phyloP scores from a whole-genome alignment of 2,113 vertebrate genomes.

The Psittacus erithacus region DNA sequence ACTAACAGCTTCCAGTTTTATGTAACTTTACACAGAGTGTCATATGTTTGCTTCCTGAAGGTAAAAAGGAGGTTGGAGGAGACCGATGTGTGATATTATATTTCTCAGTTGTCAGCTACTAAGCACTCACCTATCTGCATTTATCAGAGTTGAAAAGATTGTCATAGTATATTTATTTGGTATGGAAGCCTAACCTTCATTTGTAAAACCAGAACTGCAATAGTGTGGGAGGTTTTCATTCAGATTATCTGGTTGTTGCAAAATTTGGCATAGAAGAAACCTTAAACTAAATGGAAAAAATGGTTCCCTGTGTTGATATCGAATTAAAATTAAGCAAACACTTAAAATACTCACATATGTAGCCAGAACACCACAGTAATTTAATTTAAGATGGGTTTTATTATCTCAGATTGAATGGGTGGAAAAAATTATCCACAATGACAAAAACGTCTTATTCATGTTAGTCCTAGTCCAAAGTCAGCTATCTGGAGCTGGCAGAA shows the following conservation, averaged over 20 bases:
- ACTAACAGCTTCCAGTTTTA: not conserved
- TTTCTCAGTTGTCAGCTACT: not conserved
- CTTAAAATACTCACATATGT: not conserved
- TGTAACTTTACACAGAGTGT: not conserved
- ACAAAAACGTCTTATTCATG: not conserved
- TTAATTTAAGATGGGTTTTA: not conserved
- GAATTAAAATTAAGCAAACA: constrained; percentile 23
- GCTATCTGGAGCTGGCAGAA: not conserved
- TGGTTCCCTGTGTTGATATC: not conserved
- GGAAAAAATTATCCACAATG: not conserved
- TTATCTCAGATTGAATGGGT: not conserved
- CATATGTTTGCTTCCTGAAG: not conserved
- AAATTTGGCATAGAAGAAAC: not conserved
- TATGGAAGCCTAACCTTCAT: not conserved
- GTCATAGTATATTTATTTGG: not conserved
- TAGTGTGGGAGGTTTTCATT: not conserved
- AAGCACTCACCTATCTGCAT: not conserved
- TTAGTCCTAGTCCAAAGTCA: not conserved
- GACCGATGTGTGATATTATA: not conserved
- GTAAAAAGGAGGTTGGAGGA: not conserved
- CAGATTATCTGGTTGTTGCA: not conserved
- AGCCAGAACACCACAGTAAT: not conserved
- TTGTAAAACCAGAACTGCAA: not conserved
- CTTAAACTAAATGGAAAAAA: not conserved
- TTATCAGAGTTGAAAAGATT: not conserved